Base-by-base conservation (phyloP, 2,797 vertebrate genomes). In the Syngnathus rostellatus region DNA sequence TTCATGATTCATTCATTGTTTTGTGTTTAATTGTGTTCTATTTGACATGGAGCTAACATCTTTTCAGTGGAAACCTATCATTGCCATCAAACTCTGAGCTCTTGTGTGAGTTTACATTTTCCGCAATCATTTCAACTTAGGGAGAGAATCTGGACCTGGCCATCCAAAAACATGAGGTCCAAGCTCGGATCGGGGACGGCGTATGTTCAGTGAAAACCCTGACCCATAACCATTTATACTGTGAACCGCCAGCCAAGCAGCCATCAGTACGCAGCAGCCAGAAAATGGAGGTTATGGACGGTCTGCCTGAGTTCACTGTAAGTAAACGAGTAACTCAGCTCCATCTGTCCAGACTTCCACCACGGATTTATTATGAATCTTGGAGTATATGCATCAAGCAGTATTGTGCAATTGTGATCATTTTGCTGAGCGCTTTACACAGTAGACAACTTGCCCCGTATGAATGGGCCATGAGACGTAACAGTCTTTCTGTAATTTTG, bases 91-190 rank as follows among this genome's bases (percentile, higher is more conserved):
- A 23, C 51, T 10, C n/a, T 12, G 5, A 14, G 11, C 0, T 31
- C 31, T 55, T 55, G 23, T 14, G 10, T 54, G 10, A 31, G 11
- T 55, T 55, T 58, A 2, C 5, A 58, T 58, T 37, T 58, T 38
- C 17, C 2, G 19, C 55, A 38, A 58, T 38, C 25, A 55, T 55
- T 4, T 55, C 14, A 4, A 14, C 55, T 58, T 64, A 98, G 96
- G 96, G 96, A 1, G 94, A 98, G 74, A 94, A 95, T 80, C 85
- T 98, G 83, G 96, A 98, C 78, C 85, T 95, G 16, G 96, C 96
- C 1, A 95, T 98, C 80, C 91, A 87, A 70, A 98, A 98, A 84
- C 94, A 96, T 12, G 96, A 98, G 87, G 95, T 98, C 78, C 90
- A 94, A 84, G 96, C 96, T 67, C 93, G 92, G 88, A 94, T 98